Evolutionary conservation across 2,797 vertebrate genomes (phyloP).

Genomic region (Neosilurus mollespiculum): DNA sequence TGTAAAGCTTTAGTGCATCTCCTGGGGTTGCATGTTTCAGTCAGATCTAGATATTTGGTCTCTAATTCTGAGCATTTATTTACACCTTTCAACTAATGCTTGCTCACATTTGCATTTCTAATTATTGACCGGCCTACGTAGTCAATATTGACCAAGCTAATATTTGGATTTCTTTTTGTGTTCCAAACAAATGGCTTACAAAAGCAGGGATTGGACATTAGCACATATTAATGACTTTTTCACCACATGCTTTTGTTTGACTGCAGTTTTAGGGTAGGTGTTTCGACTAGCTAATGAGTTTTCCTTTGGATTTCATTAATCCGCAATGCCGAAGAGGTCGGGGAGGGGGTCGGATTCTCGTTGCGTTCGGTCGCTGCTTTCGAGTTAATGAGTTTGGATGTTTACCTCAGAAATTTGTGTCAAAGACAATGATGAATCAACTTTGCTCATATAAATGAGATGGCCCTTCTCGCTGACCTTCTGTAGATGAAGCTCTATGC

Average conservation of each 20-base stretch:
- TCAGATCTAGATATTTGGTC: conserved; percentile 40
- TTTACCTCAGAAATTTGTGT: conserved; percentile 55
- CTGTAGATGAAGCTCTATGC: conserved; percentile 61
- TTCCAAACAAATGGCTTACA: conserved; percentile 62
- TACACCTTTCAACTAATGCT: conserved; percentile 30
- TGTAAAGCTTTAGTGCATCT: conserved; percentile 18
- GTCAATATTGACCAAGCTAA: conserved; percentile 77
- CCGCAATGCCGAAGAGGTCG: conserved; percentile 65
- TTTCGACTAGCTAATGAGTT: conserved; percentile 73
- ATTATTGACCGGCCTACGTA: conserved; percentile 65
- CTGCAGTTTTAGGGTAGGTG: conserved; percentile 74
- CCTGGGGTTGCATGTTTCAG: conserved; percentile 24
- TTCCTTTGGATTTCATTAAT: conserved; percentile 81
- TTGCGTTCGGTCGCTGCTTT: conserved; percentile 36
- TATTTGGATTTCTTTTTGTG: conserved; percentile 71
- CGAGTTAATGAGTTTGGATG: conserved; percentile 64
- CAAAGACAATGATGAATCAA: conserved; percentile 60
- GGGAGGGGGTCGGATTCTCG: conserved; percentile 57
- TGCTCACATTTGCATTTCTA: conserved; percentile 67
- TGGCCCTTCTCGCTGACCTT: conserved; percentile 54
- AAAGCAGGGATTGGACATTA: conserved; percentile 68
- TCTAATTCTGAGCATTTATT: conserved; percentile 42
- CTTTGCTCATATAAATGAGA: conserved; percentile 58
- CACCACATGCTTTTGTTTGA: conserved; percentile 61
- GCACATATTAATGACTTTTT: conserved; percentile 70